Evolutionary conservation across 2,113 vertebrate genomes (phyloP), one percentile per base, ranked within the genome.

Genomic region (Petaurus breviceps): DNA sequence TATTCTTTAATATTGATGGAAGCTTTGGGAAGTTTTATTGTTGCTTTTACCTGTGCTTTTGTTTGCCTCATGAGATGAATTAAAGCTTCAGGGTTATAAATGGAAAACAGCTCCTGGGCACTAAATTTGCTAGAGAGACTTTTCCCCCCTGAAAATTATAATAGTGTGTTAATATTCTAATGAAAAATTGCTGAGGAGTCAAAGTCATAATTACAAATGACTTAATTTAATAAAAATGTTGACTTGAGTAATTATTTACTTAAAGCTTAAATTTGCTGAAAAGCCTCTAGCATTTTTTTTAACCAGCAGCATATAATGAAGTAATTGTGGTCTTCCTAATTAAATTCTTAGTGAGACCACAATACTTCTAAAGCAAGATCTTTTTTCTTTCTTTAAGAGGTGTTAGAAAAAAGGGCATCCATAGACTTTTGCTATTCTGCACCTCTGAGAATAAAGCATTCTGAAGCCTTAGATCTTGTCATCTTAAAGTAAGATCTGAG

Each of bases 201-300:
- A 97, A 97, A 95, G 94, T 93, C 50, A 89, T 96, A 97, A 95
- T 97, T 97, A 96, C 95, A 94, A 92, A 95, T 91, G 92, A 93
- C 91, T 95, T 97, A 97, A 97, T 91, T 96, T 95, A 95, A 96
- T 96, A 91, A 94, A 97, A 96, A 93, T 93, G 51, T 96, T 97
- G 91, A 91, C 97, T 96, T 90, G 92, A 95, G 68, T 96, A 96
- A 98, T 97, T 95, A 97, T 96, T 96, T 97, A 97, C 95, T 96
- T 96, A 97, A 93, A 96, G 54, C 23, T 94, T 96, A 94, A 95
- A 26, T 97, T 93, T 96, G 12, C 24, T 90, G n/a, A n/a, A 94
- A 93, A 97, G 89, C 68, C 89, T 96, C 28, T 93, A 95, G 95
- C 89, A 95, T 92, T 96, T 47, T 96, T 77, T 77, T 19, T 96